Evolutionary conservation across 2,113 vertebrate species (phyloP).

Genomic region (Vulpes vulpes): DNA sequence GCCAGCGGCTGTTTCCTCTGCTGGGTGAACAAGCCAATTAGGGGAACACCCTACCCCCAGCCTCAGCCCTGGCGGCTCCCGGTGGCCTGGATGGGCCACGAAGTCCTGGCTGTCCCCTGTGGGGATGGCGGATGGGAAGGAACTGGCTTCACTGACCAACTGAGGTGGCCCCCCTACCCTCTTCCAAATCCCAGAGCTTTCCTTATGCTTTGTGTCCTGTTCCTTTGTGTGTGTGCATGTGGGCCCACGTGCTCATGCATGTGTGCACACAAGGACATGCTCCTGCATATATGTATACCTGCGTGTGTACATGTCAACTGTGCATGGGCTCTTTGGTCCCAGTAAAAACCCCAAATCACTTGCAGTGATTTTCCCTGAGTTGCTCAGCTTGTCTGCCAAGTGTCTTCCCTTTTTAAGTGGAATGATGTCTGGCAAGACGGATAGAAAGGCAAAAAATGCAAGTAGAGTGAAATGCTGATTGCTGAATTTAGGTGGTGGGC

Average conservation of each 20-base stretch:
- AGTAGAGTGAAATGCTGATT: neutral
- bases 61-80: slow-evolving; percentile 47
- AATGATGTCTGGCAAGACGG: rapidly evolving
- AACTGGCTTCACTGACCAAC: neutral
- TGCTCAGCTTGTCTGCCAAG: neutral
- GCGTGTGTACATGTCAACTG: neutral
- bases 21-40: slow-evolving; percentile 87
- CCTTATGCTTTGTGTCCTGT: neutral
- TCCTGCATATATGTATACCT: neutral
- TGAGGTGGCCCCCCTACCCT: neutral
- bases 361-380: neutral
- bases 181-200: slow-evolving; percentile 57
- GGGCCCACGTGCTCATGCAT: rapidly evolving
- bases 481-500: neutral
- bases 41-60: slow-evolving; percentile 62
- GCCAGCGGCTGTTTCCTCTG: slow-evolving; percentile 88
- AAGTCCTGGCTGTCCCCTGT: neutral
- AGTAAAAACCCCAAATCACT: neutral
- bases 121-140: neutral
- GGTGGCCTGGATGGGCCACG: neutral
- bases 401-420: neutral
- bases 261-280: rapidly evolving
- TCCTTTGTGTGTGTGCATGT: neutral
- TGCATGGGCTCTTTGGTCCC: neutral
- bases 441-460: neutral